A percentile compares a stretch with the other conserved stretches of the same genome.
Evolutionary conservation across 2,797 vertebrate species (phyloP).

Genomic region (Ateles fusciceps): DNA sequence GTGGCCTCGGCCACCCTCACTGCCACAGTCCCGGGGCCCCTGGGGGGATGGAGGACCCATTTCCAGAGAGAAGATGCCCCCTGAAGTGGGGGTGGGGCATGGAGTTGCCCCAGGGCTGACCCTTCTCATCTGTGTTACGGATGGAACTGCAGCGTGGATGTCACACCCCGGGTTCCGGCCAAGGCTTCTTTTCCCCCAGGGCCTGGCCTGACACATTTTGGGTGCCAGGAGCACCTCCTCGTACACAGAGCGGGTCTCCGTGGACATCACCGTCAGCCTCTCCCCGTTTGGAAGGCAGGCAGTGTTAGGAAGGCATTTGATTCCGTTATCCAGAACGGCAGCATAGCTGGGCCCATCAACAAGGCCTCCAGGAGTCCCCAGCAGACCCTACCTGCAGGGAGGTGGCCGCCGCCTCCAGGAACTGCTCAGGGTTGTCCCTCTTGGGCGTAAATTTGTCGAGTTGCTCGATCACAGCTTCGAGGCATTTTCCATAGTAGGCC

Average conservation of each 20-base stretch:
- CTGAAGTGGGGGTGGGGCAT: neutral
- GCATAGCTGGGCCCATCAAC: accelerated
- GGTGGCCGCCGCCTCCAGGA: slow-evolving; percentile 83
- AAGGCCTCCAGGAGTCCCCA: accelerated
- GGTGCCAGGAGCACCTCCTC: neutral
- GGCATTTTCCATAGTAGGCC: slow-evolving; percentile 84
- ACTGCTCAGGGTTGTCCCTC: slow-evolving; percentile 87
- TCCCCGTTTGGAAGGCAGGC: neutral
- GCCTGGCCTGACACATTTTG: no score
- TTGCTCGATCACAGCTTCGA: slow-evolving; percentile 83
- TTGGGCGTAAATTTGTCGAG: slow-evolving; percentile 87
- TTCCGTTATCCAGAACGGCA: neutral
- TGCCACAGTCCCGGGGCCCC: neutral
- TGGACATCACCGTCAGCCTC: neutral
- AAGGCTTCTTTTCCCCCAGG: accelerated
- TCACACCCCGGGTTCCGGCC: accelerated
- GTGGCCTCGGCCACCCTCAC: neutral
- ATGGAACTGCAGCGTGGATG: accelerated
- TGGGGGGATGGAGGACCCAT: neutral
- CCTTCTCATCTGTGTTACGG: neutral
- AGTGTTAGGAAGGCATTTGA: neutral
- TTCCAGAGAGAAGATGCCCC: neutral
- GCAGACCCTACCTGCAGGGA: slow-evolving; percentile 86
- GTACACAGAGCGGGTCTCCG: neutral
- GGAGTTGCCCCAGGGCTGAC: neutral